Percentiles rank a stretch among this genome's conserved stretches.
phyloP scores from a whole-genome alignment of 2,113 vertebrate species.

The Burhinus bistriatus region DNA sequence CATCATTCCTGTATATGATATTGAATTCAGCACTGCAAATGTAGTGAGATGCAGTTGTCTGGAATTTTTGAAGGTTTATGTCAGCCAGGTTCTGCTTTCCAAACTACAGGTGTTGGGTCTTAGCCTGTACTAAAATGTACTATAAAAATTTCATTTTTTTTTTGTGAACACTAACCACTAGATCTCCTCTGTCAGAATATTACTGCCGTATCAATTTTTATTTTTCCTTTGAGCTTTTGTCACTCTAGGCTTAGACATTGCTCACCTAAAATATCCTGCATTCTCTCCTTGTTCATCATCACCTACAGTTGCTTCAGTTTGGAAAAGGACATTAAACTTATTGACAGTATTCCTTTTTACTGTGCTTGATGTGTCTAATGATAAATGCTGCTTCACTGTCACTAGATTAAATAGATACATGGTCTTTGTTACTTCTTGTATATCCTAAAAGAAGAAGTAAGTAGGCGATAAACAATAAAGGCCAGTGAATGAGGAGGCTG shows the following conservation, averaged over 20 bases:
- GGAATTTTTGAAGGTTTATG: background rate
- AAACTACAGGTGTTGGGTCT: background rate
- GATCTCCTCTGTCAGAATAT: background rate
- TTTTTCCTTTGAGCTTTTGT: background rate
- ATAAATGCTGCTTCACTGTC: slow-evolving; percentile 1
- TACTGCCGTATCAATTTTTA: background rate
- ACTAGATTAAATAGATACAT: slow-evolving; percentile 5
- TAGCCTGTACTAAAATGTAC: background rate
- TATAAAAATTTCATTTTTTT: background rate
- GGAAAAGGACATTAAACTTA: background rate
- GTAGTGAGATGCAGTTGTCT: background rate
- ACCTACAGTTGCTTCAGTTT: background rate
- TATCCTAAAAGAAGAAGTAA: background rate
- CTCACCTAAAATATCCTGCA: background rate
- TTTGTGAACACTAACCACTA: background rate
- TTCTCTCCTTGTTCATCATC: background rate
- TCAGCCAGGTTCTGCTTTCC: background rate
- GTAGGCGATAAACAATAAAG: background rate
- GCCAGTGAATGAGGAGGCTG: background rate
- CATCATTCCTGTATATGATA: background rate
- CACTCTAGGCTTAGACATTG: background rate
- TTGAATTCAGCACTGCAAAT: background rate
- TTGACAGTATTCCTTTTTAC: background rate
- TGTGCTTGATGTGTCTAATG: background rate
- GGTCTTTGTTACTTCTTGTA: background rate